phyloP scores from a whole-genome alignment of 2,888 invertebrate genomes.

The Ormyrus thymus region DNA sequence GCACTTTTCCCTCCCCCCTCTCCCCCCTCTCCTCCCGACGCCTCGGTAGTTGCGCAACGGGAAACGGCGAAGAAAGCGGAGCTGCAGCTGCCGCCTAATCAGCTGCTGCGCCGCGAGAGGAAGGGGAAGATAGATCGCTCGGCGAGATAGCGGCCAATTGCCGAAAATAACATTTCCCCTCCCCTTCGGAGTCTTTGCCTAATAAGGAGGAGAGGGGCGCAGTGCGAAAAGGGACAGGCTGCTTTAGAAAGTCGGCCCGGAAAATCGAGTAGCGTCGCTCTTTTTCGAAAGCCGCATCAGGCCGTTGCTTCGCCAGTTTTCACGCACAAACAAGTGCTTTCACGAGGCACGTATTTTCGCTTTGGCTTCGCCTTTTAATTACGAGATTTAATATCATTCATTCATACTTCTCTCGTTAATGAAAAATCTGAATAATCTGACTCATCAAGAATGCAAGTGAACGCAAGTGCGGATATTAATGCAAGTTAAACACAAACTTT shows the following conservation, averaged over 20 bases:
- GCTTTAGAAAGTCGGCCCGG: slow-evolving; percentile 20
- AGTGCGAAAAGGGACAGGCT: slow-evolving; percentile 9
- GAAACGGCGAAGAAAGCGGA: slow-evolving; percentile 41
- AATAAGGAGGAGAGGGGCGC: slow-evolving; percentile 8
- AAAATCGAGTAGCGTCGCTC: slow-evolving; percentile 16
- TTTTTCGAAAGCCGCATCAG: no score
- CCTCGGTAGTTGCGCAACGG: slow-evolving; percentile 9
- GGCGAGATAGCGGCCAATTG: slow-evolving; percentile 35
- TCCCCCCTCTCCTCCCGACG: neutral
- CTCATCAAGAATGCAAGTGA: no score
- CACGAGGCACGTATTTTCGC: no score
- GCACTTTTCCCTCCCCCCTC: neutral
- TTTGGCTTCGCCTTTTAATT: no score
- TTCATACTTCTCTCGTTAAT: no score
- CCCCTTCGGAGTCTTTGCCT: slow-evolving; percentile 1
- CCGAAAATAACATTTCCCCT: slow-evolving; percentile 45
- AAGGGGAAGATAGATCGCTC: slow-evolving; percentile 40
- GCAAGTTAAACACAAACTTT: no score
- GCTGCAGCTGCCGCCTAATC: slow-evolving; percentile 48
- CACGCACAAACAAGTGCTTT: no score
- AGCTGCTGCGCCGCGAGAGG: slow-evolving; percentile 40
- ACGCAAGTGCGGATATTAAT: no score
- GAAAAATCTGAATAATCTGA: no score
- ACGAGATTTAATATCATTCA: no score
- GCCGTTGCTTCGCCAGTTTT: no score